Evolutionary conservation across 2,113 vertebrate genomes (phyloP).

Genomic region (Azemiops feae): DNA sequence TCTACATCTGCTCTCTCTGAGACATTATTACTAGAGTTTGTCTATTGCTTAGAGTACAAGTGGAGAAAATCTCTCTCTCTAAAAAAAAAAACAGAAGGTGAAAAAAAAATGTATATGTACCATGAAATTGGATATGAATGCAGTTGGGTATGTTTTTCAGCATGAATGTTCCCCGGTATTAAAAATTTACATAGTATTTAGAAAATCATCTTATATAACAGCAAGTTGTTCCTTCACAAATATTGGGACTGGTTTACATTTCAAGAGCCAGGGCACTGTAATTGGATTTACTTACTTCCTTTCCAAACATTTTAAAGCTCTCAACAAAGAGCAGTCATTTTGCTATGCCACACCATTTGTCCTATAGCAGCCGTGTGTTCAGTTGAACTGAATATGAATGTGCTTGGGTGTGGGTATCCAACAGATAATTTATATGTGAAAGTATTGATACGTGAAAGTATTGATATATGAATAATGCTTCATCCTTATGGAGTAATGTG

Average conservation of each 20-base stretch:
- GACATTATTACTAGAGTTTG: not conserved
- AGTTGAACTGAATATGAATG: not conserved
- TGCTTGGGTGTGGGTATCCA: not conserved
- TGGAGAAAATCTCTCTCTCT: not conserved
- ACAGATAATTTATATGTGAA: not conserved
- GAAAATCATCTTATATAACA: not conserved
- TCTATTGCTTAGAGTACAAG: not conserved
- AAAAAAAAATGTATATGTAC: not conserved
- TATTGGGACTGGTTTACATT: not conserved
- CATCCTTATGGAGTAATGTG: not conserved
- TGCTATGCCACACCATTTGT: fast-evolving
- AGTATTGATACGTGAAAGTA: not conserved
- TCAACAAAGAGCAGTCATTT: not conserved
- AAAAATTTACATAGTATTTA: not conserved
- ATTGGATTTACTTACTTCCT: not conserved
- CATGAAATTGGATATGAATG: not conserved
- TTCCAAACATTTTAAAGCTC: not conserved
- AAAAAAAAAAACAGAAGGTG: not conserved
- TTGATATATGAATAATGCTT: not conserved
- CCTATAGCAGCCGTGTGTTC: not conserved
- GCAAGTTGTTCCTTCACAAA: not conserved
- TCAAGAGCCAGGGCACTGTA: not conserved
- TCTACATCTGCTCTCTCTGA: not conserved
- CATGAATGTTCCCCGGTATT: not conserved
- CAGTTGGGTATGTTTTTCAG: not conserved